Evolutionary conservation across 1,140 invertebrate genomes (phyloP).

Genomic region (Ectropis grisescens): DNA sequence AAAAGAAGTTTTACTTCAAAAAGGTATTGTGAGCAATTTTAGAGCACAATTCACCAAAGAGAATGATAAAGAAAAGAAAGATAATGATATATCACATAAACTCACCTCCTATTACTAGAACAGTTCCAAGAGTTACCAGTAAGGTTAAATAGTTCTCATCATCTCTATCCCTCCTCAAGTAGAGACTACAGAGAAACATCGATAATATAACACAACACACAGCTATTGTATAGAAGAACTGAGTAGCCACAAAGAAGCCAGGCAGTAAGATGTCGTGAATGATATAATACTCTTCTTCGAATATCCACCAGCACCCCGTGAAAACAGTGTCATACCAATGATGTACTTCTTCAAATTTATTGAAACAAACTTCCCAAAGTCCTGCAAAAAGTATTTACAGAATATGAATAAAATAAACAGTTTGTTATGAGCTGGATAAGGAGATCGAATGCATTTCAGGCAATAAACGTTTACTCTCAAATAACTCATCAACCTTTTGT

Average conservation of each 20-base stretch:
- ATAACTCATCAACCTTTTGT: too few relatives aligned
- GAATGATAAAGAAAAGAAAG: too few relatives aligned
- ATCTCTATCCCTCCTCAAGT: conserved; percentile 82
- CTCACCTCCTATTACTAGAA: conserved; percentile 74
- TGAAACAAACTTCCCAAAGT: conserved; percentile 94
- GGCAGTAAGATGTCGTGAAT: conserved; percentile 86
- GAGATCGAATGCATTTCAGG: too few relatives aligned
- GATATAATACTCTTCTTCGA: conserved; percentile 94
- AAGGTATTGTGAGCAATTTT: too few relatives aligned
- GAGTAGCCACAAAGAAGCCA: conserved; percentile 92
- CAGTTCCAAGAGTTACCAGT: conserved; percentile 79
- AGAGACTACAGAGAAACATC: conserved; percentile 78
- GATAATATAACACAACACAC: conserved; percentile 83
- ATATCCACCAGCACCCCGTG: conserved; percentile 91
- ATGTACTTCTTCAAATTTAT: conserved; percentile 83
- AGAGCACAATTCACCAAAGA: too few relatives aligned
- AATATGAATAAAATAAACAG: too few relatives aligned
- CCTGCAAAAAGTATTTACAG: conserved; percentile 72
- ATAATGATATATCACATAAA: too few relatives aligned
- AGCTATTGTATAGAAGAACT: conserved; percentile 92
- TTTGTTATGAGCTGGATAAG: too few relatives aligned
- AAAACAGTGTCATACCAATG: conserved; percentile 85
- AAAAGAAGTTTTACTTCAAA: too few relatives aligned
- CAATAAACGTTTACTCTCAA: too few relatives aligned
- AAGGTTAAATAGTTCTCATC: conserved; percentile 83